Evolutionary conservation across 2,797 vertebrate genomes (phyloP).

Genomic region (Gadopsis bispinosus): DNA sequence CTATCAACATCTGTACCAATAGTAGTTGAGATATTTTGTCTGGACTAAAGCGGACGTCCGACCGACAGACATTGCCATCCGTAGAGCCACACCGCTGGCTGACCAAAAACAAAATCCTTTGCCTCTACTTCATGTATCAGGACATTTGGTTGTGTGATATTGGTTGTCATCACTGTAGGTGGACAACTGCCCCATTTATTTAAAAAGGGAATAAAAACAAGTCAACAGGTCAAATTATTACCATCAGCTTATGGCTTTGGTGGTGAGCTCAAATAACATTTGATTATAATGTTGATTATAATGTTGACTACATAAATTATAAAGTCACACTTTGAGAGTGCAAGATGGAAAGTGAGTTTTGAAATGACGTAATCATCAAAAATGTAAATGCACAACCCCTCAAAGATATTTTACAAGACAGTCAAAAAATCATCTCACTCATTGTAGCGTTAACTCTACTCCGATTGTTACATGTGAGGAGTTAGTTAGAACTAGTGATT

Average conservation of each 20-base stretch:
- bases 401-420: not conserved
- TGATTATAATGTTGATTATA: not conserved
- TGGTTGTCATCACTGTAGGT: not conserved
- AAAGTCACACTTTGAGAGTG: slow-evolving; percentile 14
- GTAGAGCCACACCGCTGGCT: not conserved
- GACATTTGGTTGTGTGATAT: not conserved
- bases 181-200: slow-evolving; percentile 1
- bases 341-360: slow-evolving; percentile 19
- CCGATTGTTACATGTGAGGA: slow-evolving; percentile 5
- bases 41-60: not conserved
- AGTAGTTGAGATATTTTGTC: not conserved
- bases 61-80: not conserved
- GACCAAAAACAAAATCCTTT: not conserved
- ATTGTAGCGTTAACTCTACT: not conserved
- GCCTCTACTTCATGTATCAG: not conserved
- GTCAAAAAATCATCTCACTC: not conserved
- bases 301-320: slow-evolving; percentile 14
- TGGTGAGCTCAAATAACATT: not conserved
- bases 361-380: slow-evolving; percentile 9
- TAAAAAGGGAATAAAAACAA: not conserved
- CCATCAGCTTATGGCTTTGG: not conserved
- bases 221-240: not conserved
- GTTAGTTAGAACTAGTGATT: slow-evolving; percentile 2
- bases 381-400: not conserved
- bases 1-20: not conserved